Conservation (phyloP, 30 jellyfish, hydroid and myxozoan genomes). For the Aurelia aurita region DNA sequence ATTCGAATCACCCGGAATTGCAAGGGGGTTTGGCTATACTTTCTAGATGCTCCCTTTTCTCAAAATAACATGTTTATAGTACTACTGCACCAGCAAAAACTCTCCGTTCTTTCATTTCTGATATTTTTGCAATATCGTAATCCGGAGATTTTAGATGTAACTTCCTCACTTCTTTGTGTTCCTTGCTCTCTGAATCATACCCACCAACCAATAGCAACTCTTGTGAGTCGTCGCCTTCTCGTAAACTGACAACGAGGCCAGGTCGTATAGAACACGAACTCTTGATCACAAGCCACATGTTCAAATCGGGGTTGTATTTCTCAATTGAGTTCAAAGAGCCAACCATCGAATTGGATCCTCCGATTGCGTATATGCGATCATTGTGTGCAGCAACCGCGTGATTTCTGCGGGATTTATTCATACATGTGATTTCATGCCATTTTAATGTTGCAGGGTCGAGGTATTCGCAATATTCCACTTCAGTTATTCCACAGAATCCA, state of each 20-base stretch:
- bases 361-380: conserved; percentile 85
- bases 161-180: conserved; percentile 57
- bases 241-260: conserved; percentile 62
- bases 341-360: conserved; percentile 74
- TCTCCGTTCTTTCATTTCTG: conserved; percentile 61
- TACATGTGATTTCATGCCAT: conserved; percentile 83
- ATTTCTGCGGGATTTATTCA: conserved; percentile 91
- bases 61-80: background rate
- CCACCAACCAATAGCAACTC: conserved; percentile 82
- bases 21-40: no score
- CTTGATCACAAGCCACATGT: conserved; percentile 91
- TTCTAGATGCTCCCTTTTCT: background rate
- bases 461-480: conserved; percentile 84
- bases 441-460: conserved; percentile 69
- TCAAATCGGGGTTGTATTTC: conserved; percentile 83
- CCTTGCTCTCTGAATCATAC: conserved; percentile 36
- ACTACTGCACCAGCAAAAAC: conserved; percentile 68
- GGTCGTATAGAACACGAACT: conserved; percentile 43
- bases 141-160: conserved; percentile 73
- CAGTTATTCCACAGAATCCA: conserved; percentile 89
- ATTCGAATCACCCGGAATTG: no score
- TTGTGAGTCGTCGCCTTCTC: conserved; percentile 45
- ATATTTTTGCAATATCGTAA: conserved; percentile 28
- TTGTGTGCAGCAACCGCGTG: conserved; percentile 79
- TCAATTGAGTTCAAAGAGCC: conserved; percentile 85